Conservation (phyloP, 2,888 invertebrate genomes). For the Drosophila nr. perissopoda region DNA sequence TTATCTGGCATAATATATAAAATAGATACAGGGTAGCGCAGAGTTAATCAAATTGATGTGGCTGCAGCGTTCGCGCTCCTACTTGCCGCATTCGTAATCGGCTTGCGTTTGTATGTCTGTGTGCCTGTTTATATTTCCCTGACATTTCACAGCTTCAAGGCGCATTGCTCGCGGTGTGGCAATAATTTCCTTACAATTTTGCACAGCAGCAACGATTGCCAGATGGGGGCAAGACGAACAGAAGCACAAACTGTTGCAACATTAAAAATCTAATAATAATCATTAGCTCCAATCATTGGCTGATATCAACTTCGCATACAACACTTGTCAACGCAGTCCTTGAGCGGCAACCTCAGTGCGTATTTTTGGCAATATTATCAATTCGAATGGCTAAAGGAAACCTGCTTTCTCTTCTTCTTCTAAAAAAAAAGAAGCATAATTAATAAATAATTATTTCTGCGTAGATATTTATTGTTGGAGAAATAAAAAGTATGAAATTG, state of each 20-base stretch:
- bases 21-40: background rate
- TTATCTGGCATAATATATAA: background rate
- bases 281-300: slow-evolving; percentile 58
- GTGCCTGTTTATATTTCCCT: slow-evolving; percentile 21
- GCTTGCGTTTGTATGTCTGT: slow-evolving; percentile 16
- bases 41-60: background rate
- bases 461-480: background rate
- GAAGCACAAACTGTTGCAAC: slow-evolving; percentile 40
- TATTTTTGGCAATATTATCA: slow-evolving; percentile 1
- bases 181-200: slow-evolving; percentile 2
- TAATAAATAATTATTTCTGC: background rate
- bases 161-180: slow-evolving; percentile 22
- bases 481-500: background rate
- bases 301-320: slow-evolving; percentile 7
- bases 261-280: slow-evolving; percentile 70
- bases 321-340: slow-evolving; percentile 3
- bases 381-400: background rate
- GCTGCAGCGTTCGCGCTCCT: background rate
- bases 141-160: slow-evolving; percentile 46
- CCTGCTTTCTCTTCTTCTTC: background rate
- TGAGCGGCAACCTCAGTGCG: background rate
- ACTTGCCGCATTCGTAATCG: slow-evolving; percentile 26
- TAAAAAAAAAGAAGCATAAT: background rate
- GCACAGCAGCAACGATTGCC: slow-evolving; percentile 5
- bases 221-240: slow-evolving; percentile 1